Evolutionary conservation across 2,797 vertebrate genomes (phyloP).

Genomic region (Gambusia yucatana): DNA sequence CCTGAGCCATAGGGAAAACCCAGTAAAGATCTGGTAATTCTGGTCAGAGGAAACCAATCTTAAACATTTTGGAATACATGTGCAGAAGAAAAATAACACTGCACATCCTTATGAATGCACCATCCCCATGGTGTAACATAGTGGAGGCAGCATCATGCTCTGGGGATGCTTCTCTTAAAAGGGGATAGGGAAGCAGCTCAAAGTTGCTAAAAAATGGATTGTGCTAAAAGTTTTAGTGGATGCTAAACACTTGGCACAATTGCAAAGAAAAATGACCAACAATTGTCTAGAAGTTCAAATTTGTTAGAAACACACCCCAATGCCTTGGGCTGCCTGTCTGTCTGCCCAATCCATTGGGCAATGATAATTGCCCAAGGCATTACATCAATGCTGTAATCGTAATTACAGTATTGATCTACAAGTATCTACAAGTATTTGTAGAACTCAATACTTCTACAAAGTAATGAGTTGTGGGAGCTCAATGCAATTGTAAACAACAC

Average conservation of each 20-base stretch:
- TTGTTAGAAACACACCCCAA: not conserved
- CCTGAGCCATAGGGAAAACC: not conserved
- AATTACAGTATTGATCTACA: no score
- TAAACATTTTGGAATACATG: not conserved
- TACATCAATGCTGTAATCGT: no score
- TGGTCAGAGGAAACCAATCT: not conserved
- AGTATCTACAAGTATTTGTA: no score
- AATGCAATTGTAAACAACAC: not conserved
- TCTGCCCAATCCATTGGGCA: no score
- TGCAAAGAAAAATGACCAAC: not conserved
- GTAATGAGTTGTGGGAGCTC: not conserved
- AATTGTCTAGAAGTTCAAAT: not conserved
- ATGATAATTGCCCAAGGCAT: no score
- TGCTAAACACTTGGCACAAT: not conserved
- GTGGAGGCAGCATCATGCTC: not conserved
- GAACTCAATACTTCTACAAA: not conserved
- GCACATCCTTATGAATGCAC: not conserved
- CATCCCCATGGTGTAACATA: not conserved
- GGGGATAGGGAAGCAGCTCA: not conserved
- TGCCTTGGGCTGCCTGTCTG: not conserved
- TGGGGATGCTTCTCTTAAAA: not conserved
- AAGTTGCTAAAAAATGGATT: not conserved
- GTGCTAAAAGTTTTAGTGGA: not conserved
- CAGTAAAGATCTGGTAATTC: not conserved
- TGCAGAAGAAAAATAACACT: not conserved